phyloP scores from a whole-genome alignment of 2,888 invertebrate species.

The Amaurobius ferox region DNA sequence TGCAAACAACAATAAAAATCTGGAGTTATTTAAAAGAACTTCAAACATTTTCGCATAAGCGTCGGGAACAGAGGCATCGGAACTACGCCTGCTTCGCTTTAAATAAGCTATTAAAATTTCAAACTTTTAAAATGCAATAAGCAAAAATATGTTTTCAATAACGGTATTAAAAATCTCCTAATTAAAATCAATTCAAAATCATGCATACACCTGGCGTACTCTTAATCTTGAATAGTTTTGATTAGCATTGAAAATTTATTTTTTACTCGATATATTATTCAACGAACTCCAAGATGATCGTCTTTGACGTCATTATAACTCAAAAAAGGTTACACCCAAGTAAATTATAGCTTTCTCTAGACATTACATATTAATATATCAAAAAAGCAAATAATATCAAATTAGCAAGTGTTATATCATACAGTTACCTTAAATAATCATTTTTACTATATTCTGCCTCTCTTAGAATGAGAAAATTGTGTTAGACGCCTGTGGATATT shows the following conservation, averaged over 20 bases:
- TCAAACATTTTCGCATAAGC: too few species aligned
- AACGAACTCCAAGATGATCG: neutral
- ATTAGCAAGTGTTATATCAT: neutral
- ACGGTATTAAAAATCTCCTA: neutral
- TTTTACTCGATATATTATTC: constrained; percentile 7
- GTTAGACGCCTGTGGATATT: too few species aligned
- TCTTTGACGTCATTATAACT: constrained; percentile 10
- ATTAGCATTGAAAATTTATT: neutral
- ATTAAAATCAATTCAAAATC: neutral
- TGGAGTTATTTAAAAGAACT: too few species aligned
- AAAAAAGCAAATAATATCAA: neutral
- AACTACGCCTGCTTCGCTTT: too few species aligned
- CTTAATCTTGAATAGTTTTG: neutral
- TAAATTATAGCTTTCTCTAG: constrained; percentile 16
- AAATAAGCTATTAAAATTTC: too few species aligned
- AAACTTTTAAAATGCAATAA: too few species aligned
- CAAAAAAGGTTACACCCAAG: constrained; percentile 12
- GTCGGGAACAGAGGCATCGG: too few species aligned
- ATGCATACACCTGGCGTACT: too few species aligned
- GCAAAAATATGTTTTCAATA: too few species aligned
- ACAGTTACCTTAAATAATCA: neutral
- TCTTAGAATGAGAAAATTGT: too few species aligned
- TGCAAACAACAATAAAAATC: too few species aligned
- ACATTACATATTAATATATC: neutral
- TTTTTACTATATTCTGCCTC: too few species aligned